Percentiles rank a stretch among this genome's conserved stretches.
Conservation (phyloP, 2,888 invertebrate genomes). For the Eremobia ochroleuca region DNA sequence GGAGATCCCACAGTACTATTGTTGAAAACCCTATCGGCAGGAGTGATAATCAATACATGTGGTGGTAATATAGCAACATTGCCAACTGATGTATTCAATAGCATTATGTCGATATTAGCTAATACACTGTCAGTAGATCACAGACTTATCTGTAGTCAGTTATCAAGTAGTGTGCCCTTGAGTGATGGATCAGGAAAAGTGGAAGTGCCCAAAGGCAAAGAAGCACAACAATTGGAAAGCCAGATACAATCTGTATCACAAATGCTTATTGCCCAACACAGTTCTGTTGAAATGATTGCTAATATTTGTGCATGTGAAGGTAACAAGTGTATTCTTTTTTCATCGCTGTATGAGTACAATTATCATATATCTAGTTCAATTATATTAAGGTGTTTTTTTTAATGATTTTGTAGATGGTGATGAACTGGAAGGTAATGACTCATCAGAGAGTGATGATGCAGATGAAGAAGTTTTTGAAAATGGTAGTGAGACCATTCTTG, state of each 20-base stretch:
- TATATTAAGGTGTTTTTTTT: not conserved
- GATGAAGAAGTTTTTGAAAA: conserved; percentile 87
- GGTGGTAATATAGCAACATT: conserved; percentile 82
- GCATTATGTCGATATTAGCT: conserved; percentile 89
- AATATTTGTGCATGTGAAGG: conserved; percentile 93
- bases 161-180: conserved; percentile 88
- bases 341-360: not conserved
- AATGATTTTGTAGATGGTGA: conserved; percentile 75
- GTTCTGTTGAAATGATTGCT: conserved; percentile 93
- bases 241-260: conserved; percentile 88
- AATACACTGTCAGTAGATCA: conserved; percentile 90
- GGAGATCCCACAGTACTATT: conserved; percentile 84
- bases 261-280: conserved; percentile 93
- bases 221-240: conserved; percentile 84
- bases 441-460: conserved; percentile 83
- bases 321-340: conserved; percentile 70
- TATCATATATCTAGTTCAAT: not conserved
- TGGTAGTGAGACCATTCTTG: conserved; percentile 80
- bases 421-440: conserved; percentile 78
- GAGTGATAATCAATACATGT: conserved; percentile 91
- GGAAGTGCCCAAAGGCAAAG: conserved; percentile 79
- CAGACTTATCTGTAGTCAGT: conserved; percentile 85
- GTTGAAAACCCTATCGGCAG: conserved; percentile 91
- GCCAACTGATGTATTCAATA: conserved; percentile 86
- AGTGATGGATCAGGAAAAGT: conserved; percentile 77